Evolutionary conservation across 1,140 invertebrate genomes (phyloP).

Genomic region (Portunus trituberculatus): DNA sequence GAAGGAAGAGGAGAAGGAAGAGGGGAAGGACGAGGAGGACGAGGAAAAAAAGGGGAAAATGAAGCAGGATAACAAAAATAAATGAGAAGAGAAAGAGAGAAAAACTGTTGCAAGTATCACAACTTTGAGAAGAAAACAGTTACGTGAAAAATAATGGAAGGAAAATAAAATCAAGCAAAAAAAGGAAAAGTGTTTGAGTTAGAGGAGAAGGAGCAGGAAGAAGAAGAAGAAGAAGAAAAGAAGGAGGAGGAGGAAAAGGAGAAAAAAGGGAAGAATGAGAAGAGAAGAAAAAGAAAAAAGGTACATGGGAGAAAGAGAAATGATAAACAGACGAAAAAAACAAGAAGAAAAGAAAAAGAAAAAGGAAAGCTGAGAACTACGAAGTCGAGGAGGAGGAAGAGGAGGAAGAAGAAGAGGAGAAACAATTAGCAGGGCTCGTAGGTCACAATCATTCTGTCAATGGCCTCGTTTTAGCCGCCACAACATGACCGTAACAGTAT

Average conservation of each 20-base stretch:
- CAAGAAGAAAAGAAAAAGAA: background rate
- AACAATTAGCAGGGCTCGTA: background rate
- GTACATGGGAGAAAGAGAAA: too few species aligned
- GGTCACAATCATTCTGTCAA: conserved; percentile 2
- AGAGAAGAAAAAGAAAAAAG: too few species aligned
- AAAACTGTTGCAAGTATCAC: background rate
- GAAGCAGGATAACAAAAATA: background rate
- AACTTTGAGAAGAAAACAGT: background rate
- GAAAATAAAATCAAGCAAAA: background rate
- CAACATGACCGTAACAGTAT: conserved; percentile 23
- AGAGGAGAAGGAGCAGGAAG: background rate
- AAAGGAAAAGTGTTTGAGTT: background rate
- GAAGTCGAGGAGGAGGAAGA: background rate
- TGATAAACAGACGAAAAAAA: background rate
- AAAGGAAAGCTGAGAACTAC: background rate
- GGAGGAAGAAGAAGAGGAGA: background rate
- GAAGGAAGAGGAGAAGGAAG: background rate
- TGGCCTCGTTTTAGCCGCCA: background rate
- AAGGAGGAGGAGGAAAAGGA: too few species aligned
- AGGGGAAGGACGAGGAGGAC: background rate
- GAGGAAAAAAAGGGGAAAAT: background rate
- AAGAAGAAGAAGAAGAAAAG: background rate
- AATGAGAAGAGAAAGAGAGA: background rate
- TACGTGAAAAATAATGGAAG: background rate
- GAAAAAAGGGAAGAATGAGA: too few species aligned